Percentiles rank a stretch among this genome's conserved stretches.
Evolutionary conservation across 2,888 invertebrate species (phyloP).

Genomic region (Augochlorella aurata): DNA sequence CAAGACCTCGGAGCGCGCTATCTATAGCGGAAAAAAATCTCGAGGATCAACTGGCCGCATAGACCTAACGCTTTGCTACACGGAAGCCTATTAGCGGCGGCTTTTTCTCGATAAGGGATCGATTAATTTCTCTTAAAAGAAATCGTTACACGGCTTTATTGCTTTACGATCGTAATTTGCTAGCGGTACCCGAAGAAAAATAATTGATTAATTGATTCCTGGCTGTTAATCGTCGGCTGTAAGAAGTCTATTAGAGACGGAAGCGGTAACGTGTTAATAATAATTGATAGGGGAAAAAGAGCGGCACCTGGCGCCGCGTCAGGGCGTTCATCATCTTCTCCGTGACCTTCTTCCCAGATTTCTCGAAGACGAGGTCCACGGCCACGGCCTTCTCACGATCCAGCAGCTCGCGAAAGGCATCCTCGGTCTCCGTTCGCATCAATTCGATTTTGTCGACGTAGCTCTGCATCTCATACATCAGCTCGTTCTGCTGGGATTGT

Average conservation of each 20-base stretch:
- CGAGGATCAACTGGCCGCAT: not conserved
- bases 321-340: conserved; percentile 61
- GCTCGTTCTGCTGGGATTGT: conserved; percentile 41
- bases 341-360: conserved; percentile 64
- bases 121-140: not conserved
- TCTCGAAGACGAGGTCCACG: conserved; percentile 65
- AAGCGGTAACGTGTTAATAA: not conserved
- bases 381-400: conserved; percentile 59
- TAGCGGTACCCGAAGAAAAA: not conserved
- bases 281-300: not conserved
- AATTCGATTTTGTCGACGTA: conserved; percentile 40
- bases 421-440: conserved; percentile 50
- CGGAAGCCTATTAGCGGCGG: not conserved
- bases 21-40: conserved; percentile 44
- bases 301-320: conserved; percentile 69
- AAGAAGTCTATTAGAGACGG: conserved; percentile 2
- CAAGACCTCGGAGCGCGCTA: conserved; percentile 58
- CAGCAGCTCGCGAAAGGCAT: conserved; percentile 51
- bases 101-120: not conserved
- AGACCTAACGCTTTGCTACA: not conserved
- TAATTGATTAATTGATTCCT: conserved; percentile 3
- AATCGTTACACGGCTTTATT: not conserved
- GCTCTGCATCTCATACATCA: conserved; percentile 50
- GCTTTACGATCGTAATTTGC: not conserved
- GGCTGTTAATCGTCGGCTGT: conserved; percentile 8